Conservation (phyloP, 2,113 vertebrate species). For the Archocentrus centrarchus region DNA sequence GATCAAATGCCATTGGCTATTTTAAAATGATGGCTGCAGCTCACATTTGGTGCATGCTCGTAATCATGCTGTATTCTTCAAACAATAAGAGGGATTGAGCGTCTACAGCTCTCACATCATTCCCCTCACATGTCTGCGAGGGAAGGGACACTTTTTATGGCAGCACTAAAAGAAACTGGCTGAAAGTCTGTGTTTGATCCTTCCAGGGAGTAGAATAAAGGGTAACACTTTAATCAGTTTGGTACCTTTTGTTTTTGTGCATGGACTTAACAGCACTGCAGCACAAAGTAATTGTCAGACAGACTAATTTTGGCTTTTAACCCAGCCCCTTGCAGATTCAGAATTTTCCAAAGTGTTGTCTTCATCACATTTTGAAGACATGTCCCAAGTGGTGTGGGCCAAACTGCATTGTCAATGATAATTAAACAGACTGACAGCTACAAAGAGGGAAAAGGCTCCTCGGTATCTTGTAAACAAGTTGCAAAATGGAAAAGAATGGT, state of each 20-base stretch:
- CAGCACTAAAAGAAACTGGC: constrained; percentile 70
- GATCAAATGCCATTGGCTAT: constrained; percentile 7
- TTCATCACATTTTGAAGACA: constrained; percentile 37
- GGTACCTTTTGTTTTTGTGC: constrained; percentile 46
- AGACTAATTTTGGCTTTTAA: constrained; percentile 67
- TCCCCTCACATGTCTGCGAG: constrained; percentile 44
- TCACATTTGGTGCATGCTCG: constrained; percentile 31
- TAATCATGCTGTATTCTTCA: constrained; percentile 59
- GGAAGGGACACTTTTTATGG: constrained; percentile 68
- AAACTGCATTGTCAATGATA: constrained; percentile 62
- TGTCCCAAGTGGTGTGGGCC: constrained; percentile 54
- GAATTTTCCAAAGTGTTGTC: constrained; percentile 59
- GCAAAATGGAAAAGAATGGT: constrained; percentile 50
- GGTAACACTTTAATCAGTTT: constrained; percentile 66
- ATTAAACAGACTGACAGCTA: constrained; percentile 62
- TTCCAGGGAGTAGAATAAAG: constrained; percentile 53
- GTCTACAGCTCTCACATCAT: constrained; percentile 63
- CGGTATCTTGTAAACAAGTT: constrained; percentile 71
- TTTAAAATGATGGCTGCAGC: constrained; percentile 12
- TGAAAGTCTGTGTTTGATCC: constrained; percentile 63
- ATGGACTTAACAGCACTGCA: constrained; percentile 44
- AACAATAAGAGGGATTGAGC: constrained; percentile 68
- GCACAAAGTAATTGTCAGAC: constrained; percentile 65
- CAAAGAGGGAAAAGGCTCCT: constrained; percentile 43
- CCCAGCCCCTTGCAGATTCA: constrained; percentile 47